These are phyloP conservation scores for Semotilus atromaculatus DNA, from an alignment of 2,797 vertebrate species.

Conservation along the genomic window DNA sequence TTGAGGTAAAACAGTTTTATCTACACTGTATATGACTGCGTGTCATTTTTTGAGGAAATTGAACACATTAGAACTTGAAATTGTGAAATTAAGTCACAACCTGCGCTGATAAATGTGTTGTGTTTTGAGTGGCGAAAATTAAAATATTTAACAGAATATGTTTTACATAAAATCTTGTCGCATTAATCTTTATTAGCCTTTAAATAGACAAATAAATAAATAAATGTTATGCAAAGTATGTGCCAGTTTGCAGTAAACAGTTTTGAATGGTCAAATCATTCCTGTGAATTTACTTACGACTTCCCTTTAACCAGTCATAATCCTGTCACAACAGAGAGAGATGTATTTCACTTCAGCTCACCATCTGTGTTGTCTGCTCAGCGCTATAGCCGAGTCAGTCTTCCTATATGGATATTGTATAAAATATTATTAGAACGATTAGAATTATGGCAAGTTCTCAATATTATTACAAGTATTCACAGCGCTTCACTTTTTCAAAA, in stretches of 20 bases:
- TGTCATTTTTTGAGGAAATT: background rate
- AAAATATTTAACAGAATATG: background rate
- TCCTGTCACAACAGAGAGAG: constrained; percentile 29
- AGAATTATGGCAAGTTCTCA: too few species aligned
- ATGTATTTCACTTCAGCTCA: constrained; percentile 26
- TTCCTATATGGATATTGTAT: background rate
- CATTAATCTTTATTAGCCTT: background rate
- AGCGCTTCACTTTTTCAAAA: too few species aligned
- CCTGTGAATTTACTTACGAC: constrained; percentile 15
- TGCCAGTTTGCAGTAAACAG: background rate
- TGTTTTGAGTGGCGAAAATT: background rate
- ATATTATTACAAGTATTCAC: too few species aligned
- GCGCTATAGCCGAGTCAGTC: background rate
- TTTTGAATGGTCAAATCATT: constrained; percentile 14
- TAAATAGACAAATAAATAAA: background rate
- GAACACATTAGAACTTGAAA: background rate
- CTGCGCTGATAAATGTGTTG: background rate
- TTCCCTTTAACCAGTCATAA: constrained; percentile 27
- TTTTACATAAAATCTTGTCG: background rate
- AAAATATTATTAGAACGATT: background rate
- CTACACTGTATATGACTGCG: background rate
- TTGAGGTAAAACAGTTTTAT: background rate
- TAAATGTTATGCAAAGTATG: background rate
- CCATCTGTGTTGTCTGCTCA: constrained; percentile 5
- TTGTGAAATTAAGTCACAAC: background rate